Percentiles rank a stretch among this genome's conserved stretches.
phyloP scores from a whole-genome alignment of 1,140 invertebrate species.

The Drosophila bifasciata region DNA sequence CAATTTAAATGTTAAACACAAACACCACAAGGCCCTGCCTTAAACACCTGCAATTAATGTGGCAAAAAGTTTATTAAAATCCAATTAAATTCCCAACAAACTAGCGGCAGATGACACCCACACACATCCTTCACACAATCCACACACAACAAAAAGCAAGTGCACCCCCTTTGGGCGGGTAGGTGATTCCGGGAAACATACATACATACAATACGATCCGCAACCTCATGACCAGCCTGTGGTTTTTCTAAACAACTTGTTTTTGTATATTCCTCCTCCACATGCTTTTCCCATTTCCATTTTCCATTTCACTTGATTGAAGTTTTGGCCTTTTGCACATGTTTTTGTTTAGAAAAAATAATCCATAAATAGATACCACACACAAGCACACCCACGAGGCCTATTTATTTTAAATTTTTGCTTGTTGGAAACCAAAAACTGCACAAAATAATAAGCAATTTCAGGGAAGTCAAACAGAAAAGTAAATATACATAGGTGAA shows the following conservation, averaged over 20 bases:
- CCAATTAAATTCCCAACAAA: constrained; percentile 42
- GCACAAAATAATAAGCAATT: constrained; percentile 87
- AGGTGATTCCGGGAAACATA: constrained; percentile 43
- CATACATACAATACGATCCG: constrained; percentile 38
- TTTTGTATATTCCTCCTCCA: constrained; percentile 37
- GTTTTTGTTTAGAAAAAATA: constrained; percentile 41
- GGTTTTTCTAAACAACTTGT: constrained; percentile 45
- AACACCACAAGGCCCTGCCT: constrained; percentile 43
- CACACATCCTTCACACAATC: constrained; percentile 23
- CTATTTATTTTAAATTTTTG: constrained; percentile 34
- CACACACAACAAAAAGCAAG: background rate
- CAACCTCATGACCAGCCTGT: constrained; percentile 24
- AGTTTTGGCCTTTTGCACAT: constrained; percentile 56
- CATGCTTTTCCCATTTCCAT: constrained; percentile 34
- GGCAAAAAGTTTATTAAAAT: constrained; percentile 45
- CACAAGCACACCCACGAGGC: constrained; percentile 4
- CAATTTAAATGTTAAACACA: constrained; percentile 50
- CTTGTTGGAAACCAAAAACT: constrained; percentile 66
- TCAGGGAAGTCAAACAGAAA: constrained; percentile 9
- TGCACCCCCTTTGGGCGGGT: background rate
- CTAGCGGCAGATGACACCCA: constrained; percentile 58
- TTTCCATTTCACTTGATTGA: constrained; percentile 60
- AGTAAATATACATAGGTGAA: constrained; percentile 3
- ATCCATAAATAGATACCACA: constrained; percentile 33
- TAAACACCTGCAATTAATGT: constrained; percentile 33